These are phyloP conservation scores for Gastrophryne carolinensis DNA, from an alignment of 2,797 vertebrate genomes.

Conservation along the genomic window DNA sequence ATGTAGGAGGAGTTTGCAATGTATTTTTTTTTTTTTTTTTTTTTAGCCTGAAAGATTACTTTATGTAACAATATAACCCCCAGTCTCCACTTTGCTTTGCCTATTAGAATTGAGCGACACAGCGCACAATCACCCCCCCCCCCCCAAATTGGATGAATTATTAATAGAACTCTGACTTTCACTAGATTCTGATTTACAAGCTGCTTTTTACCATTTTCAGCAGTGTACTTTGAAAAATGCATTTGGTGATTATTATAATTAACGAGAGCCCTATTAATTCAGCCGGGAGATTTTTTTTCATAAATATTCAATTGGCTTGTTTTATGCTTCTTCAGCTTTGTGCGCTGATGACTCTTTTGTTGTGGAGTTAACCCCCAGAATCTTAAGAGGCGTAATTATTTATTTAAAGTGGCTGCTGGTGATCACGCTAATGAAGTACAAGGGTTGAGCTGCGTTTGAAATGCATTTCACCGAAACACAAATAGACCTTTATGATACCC, in stretches of 20 bases:
- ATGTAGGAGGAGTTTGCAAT: no score
- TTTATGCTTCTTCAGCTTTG: slow-evolving; percentile 32
- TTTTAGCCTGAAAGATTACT: no score
- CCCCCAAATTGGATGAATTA: slow-evolving; percentile 22
- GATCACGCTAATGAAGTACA: slow-evolving; percentile 21
- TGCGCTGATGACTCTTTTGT: not conserved
- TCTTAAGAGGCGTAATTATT: slow-evolving; percentile 11
- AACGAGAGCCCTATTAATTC: slow-evolving; percentile 43
- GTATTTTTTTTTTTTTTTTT: not conserved
- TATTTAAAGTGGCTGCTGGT: slow-evolving; percentile 18
- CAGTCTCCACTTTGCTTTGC: no score
- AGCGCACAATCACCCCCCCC: not conserved
- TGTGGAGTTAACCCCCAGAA: slow-evolving; percentile 2
- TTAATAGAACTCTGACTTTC: slow-evolving; percentile 26
- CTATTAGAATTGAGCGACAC: not conserved
- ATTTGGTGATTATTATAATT: slow-evolving; percentile 34
- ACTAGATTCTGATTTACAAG: slow-evolving; percentile 25
- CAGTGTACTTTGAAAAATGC: slow-evolving; percentile 18
- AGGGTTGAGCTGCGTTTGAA: not conserved
- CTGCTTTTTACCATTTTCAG: slow-evolving; percentile 13
- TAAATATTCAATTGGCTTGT: slow-evolving; percentile 39
- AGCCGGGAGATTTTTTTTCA: slow-evolving; percentile 20
- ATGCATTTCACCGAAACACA: not conserved
- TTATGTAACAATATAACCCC: no score
- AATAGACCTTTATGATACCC: not conserved